Evolutionary conservation across 2,113 vertebrate species (phyloP), one percentile per base, ranked within the genome.

Genomic region (Pleuronectes platessa): DNA sequence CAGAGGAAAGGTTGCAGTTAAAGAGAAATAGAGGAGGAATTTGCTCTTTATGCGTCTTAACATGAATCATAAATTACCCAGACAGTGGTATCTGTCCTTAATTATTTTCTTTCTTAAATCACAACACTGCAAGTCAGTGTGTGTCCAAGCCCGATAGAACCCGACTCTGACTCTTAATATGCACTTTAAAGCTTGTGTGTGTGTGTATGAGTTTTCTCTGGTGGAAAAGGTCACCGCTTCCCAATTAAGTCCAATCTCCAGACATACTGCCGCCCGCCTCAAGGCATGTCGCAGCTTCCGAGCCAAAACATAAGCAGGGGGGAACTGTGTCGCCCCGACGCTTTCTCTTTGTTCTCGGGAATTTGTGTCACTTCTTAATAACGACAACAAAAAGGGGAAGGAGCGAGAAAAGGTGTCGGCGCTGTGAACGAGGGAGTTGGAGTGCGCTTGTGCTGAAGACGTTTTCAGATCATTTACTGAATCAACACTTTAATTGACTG

Each of bases 141-240:
- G 70, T 78, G 65, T 79, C 76, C 65, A 20, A 21, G 47, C 58
- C 74, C 3, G 4, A 82, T 45, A 71, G 68, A 73, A 66, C 21
- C 68, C 5, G 1, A 6, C 70, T 63, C 61, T 59, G 51, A 64
- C 61, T 86, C 55, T 37, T 82, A 63, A 82, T 84, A 74, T 71
- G 83, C 27, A 8, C 80, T 84, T 84, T 81, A 76, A 40, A 75
- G 76, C 76, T 18, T 2, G 49, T 76, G 71, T 71, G 81, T 78
- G 75, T 77, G 49, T 76, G 71, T 71, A 74, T 80, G 75, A 75
- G 79, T 81, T 79, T 84, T 72, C 78, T 75, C 75, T 64, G 56
- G 78, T 61, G 85, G 81, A 82, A 86, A 90, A 90, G 85, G 90
- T 88, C 86, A 91, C 53, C 3, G 76, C 76, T 84, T 88, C 83